A percentile compares a stretch with the other conserved stretches of the same genome.
These are phyloP conservation scores for Thalassoma bifasciatum DNA, from an alignment of 2,113 vertebrate species.

Conservation along the genomic window DNA sequence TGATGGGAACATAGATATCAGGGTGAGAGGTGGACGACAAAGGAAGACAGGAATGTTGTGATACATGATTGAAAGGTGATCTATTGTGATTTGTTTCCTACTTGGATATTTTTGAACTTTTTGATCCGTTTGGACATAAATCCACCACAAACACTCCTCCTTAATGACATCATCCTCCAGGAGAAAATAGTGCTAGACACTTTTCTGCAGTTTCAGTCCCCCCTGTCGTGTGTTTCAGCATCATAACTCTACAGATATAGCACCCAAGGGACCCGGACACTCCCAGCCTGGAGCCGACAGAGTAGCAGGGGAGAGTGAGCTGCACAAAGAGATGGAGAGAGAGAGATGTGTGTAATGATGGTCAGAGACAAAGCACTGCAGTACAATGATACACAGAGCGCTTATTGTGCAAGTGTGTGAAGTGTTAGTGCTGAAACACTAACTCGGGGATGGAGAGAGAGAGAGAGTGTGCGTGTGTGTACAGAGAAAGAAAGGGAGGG, in stretches of 20 bases:
- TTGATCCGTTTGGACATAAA: neutral
- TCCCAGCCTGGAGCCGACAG: constrained; percentile 12
- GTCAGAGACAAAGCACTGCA: constrained; percentile 59
- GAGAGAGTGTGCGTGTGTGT: neutral
- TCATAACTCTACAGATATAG: constrained; percentile 40
- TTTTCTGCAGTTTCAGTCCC: constrained; percentile 18
- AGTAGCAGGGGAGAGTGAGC: constrained; percentile 11
- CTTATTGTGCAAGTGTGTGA: constrained; percentile 73
- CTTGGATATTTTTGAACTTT: neutral
- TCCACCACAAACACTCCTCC: neutral
- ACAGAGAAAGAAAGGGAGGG: constrained; percentile 18
- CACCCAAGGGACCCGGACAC: constrained; percentile 22
- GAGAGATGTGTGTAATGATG: constrained; percentile 42
- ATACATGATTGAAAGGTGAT: constrained; percentile 24
- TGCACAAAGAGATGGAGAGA: constrained; percentile 2
- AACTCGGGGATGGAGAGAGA: constrained; percentile 45
- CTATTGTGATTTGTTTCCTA: neutral
- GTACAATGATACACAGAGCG: constrained; percentile 71
- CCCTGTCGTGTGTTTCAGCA: constrained; percentile 13
- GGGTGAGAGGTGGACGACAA: constrained; percentile 46
- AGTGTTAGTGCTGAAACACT: constrained; percentile 71
- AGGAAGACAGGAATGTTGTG: constrained; percentile 12
- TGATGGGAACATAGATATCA: constrained; percentile 64
- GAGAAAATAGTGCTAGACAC: neutral
- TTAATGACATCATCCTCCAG: neutral